These are phyloP conservation scores for Ammodytes dubius DNA, from an alignment of 2,113 vertebrate genomes.

Conservation along the genomic window DNA sequence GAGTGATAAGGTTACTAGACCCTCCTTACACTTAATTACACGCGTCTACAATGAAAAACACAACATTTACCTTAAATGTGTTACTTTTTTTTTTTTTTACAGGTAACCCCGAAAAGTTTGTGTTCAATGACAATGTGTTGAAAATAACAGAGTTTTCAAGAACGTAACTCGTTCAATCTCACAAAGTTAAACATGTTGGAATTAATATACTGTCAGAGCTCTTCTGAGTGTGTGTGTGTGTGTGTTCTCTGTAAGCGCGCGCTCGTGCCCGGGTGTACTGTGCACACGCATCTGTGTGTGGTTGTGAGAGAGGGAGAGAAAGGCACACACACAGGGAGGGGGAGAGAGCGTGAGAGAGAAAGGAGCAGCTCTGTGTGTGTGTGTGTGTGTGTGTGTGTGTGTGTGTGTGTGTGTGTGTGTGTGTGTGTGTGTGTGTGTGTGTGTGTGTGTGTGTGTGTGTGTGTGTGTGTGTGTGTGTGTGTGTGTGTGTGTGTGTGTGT, in stretches of 20 bases:
- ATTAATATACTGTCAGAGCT: constrained; percentile 47
- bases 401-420: constrained; percentile 54
- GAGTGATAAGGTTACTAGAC: background rate
- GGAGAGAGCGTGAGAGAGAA: constrained; percentile 75
- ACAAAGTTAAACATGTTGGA: constrained; percentile 61
- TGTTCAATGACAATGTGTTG: background rate
- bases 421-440: constrained; percentile 22
- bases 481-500: constrained; percentile 22
- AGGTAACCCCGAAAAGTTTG: background rate
- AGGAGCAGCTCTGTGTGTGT: constrained; percentile 64
- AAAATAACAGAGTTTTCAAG: constrained; percentile 48
- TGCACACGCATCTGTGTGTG: constrained; percentile 54
- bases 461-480: constrained; percentile 51
- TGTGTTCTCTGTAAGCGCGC: constrained; percentile 42
- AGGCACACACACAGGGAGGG: constrained; percentile 57
- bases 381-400: constrained; percentile 54
- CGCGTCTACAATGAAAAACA: background rate
- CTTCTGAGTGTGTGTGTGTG: constrained; percentile 33
- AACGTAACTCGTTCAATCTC: background rate
- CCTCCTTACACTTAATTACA: no score
- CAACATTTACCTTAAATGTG: background rate
- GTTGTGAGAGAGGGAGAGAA: constrained; percentile 61
- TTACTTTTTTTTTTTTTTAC: constrained; percentile 29
- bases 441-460: constrained; percentile 35
- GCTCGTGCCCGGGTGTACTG: constrained; percentile 35